Percentiles rank a stretch among this genome's conserved stretches.
phyloP scores from a whole-genome alignment of 2,113 vertebrate species.

The Ochotona curzoniae region DNA sequence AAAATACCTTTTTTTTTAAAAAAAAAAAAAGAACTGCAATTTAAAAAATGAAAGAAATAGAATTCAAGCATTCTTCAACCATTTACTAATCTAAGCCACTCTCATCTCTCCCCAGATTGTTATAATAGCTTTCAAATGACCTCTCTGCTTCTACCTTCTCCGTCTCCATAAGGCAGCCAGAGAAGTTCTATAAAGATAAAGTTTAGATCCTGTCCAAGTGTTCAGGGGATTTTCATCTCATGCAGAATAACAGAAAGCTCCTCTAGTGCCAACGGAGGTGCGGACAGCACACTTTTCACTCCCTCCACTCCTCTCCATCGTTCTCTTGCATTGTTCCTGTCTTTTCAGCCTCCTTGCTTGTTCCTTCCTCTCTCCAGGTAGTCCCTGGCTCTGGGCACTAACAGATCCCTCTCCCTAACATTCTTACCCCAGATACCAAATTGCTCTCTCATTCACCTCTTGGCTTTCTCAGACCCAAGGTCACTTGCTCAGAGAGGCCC shows the following conservation, averaged over 20 bases:
- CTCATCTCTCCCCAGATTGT: not conserved
- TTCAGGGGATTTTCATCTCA: not conserved
- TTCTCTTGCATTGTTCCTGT: not conserved
- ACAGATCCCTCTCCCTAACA: not conserved
- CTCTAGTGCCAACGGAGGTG: rapidly evolving
- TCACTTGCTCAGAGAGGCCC: not conserved
- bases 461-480: not conserved
- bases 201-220: not conserved
- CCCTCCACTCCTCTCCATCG: not conserved
- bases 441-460: not conserved
- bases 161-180: not conserved
- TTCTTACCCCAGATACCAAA: not conserved
- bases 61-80: not conserved
- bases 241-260: not conserved
- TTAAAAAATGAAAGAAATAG: not conserved
- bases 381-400: not conserved
- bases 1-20: too few species aligned
- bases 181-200: conserved; percentile 23
- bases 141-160: not conserved
- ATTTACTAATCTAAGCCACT: not conserved
- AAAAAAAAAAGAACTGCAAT: too few species aligned
- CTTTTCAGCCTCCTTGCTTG: not conserved
- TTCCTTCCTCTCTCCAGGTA: not conserved
- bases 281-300: too few species aligned
- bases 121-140: not conserved